A percentile compares a stretch with the other conserved stretches of the same genome.
These are phyloP conservation scores for Lepus americanus DNA, from an alignment of 2,113 vertebrate species.

Conservation along the genomic window DNA sequence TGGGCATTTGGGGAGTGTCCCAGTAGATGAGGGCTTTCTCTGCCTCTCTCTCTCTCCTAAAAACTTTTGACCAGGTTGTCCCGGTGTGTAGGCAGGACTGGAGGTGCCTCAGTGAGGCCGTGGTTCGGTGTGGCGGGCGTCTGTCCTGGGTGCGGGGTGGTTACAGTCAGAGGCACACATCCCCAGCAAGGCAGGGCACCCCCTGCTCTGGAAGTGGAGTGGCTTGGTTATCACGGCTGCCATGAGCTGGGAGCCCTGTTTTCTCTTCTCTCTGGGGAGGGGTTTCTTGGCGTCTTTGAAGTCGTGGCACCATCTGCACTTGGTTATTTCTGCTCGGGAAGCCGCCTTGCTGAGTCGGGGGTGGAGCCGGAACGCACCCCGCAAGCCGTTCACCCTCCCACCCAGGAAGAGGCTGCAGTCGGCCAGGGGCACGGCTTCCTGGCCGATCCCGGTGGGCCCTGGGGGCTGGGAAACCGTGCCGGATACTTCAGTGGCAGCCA, in stretches of 20 bases:
- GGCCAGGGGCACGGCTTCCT: not conserved
- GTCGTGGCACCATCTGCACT: constrained; percentile 50
- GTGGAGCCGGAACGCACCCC: constrained; percentile 15
- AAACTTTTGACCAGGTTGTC: not conserved
- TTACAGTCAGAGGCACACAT: not conserved
- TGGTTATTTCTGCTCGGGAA: constrained; percentile 76
- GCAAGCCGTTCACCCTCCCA: constrained; percentile 9
- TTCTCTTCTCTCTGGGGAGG: not conserved
- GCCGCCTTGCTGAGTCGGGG: not conserved
- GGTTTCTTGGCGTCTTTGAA: constrained; percentile 68
- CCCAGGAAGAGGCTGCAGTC: not conserved
- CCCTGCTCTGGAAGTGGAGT: not conserved
- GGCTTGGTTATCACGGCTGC: not conserved
- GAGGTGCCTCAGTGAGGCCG: constrained; percentile 12
- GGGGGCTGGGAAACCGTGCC: not conserved
- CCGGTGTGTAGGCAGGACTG: no score
- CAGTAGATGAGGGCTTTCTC: no score
- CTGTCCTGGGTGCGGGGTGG: constrained; percentile 19
- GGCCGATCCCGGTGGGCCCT: not conserved
- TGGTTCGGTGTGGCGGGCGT: not conserved
- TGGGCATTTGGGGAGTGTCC: no score
- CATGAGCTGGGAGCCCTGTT: not conserved
- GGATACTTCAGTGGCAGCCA: not conserved
- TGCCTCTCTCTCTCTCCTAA: no score
- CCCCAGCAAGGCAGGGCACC: not conserved